These are phyloP conservation scores for Platycheirus rosarum DNA, from an alignment of 2,888 invertebrate species.

Conservation along the genomic window DNA sequence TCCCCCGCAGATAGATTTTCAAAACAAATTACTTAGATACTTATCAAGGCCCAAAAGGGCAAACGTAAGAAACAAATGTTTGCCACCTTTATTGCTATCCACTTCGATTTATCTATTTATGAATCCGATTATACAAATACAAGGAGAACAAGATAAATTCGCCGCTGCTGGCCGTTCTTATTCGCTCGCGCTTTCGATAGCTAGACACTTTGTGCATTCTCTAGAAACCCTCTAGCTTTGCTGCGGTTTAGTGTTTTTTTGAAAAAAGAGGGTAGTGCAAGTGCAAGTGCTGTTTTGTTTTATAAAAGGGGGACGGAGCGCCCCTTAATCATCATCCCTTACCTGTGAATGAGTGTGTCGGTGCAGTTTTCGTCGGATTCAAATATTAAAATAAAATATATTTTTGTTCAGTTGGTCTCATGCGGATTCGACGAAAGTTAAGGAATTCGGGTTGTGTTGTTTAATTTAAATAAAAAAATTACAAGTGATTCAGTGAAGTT, in stretches of 20 bases:
- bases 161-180: slow-evolving; percentile 25
- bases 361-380: slow-evolving; percentile 24
- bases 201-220: slow-evolving; percentile 33
- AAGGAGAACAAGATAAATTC: slow-evolving; percentile 38
- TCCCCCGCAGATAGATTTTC: slow-evolving; percentile 7
- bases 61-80: slow-evolving; percentile 46
- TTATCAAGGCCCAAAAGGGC: slow-evolving; percentile 9
- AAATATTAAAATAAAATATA: background rate
- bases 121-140: slow-evolving; percentile 49
- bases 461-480: slow-evolving; percentile 17
- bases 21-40: slow-evolving; percentile 14
- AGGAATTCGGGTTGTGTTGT: too few species aligned
- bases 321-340: slow-evolving; percentile 56
- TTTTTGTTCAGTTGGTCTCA: slow-evolving; percentile 29
- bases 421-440: slow-evolving; percentile 24
- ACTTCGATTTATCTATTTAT: slow-evolving; percentile 70
- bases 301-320: slow-evolving; percentile 26
- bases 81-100: slow-evolving; percentile 52
- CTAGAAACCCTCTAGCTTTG: slow-evolving; percentile 19
- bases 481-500: background rate
- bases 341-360: slow-evolving; percentile 49
- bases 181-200: slow-evolving; percentile 35
- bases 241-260: slow-evolving; percentile 12
- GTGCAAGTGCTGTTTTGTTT: slow-evolving; percentile 43
- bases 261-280: slow-evolving; percentile 40